A percentile compares a stretch with the other conserved stretches of the same genome.
Evolutionary conservation across 2,113 vertebrate species (phyloP).

Genomic region (Peucedramus taeniatus): DNA sequence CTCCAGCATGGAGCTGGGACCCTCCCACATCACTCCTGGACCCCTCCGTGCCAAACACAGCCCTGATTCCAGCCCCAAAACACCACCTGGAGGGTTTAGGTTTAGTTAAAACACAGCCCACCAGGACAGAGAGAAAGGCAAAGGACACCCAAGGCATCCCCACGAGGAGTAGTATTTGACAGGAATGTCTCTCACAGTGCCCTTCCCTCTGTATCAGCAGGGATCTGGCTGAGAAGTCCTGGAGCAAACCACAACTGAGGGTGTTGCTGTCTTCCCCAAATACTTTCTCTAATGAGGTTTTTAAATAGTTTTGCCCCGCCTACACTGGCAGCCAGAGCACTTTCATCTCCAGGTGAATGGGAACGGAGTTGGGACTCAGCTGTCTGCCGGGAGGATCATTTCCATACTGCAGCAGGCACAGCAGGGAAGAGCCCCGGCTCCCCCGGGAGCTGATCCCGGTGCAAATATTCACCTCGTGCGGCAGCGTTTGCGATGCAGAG

Average conservation of each 20-base stretch:
- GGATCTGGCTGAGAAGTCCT: conserved; percentile 49
- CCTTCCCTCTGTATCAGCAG: conserved; percentile 52
- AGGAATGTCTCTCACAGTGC: conserved; percentile 17
- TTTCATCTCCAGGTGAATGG: conserved; percentile 64
- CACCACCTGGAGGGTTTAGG: background rate
- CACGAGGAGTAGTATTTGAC: background rate
- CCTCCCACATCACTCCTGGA: background rate
- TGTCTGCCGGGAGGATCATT: conserved; percentile 33
- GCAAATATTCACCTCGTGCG: fast-evolving
- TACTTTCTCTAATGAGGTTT: conserved; percentile 67
- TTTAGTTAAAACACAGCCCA: background rate
- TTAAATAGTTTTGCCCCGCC: conserved; percentile 51
- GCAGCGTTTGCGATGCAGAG: background rate
- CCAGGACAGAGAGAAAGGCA: background rate
- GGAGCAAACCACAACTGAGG: conserved; percentile 58
- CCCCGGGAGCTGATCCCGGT: background rate
- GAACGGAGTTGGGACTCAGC: conserved; percentile 37
- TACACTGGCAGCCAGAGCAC: conserved; percentile 36
- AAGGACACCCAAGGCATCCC: background rate
- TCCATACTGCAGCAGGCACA: background rate
- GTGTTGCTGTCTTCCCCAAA: conserved; percentile 53
- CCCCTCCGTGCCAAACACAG: background rate
- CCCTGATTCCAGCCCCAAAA: background rate
- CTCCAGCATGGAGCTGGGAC: background rate
- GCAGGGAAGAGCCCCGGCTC: background rate